A percentile compares a stretch with the other conserved stretches of the same genome.
Conservation (phyloP, 2,797 vertebrate genomes). For the Halcyon smyrnensis region DNA sequence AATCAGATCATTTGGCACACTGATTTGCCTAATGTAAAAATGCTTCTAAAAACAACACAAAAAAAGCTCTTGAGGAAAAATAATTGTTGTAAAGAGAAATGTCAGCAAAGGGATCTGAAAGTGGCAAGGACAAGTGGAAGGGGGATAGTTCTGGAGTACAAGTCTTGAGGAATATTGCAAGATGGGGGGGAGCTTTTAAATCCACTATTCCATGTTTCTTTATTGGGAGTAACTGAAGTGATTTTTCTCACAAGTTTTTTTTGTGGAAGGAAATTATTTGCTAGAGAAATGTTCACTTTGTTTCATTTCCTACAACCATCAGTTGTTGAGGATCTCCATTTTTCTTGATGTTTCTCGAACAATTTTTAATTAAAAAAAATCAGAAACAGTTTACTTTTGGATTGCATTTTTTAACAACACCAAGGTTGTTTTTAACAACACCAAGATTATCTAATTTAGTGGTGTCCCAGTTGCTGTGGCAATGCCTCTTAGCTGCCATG, state of each 20-base stretch:
- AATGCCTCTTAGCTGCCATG: not conserved
- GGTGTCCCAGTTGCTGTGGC: not conserved
- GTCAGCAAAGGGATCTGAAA: not conserved
- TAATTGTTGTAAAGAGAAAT: not conserved
- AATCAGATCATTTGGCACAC: not conserved
- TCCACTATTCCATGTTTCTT: fast-evolving
- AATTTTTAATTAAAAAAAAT: not conserved
- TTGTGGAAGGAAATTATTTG: not conserved
- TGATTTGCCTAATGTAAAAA: not conserved
- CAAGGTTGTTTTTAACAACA: no score
- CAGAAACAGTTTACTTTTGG: not conserved
- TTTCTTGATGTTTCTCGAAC: not conserved
- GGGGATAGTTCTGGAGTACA: not conserved
- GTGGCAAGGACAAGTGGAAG: fast-evolving
- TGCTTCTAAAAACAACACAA: no score
- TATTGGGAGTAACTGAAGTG: not conserved
- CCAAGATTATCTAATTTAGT: not conserved
- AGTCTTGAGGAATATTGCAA: fast-evolving
- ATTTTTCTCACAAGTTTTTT: not conserved
- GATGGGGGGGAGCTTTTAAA: fast-evolving
- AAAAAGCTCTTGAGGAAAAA: not conserved
- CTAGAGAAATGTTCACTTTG: not conserved
- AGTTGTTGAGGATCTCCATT: not conserved
- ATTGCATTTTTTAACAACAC: not conserved
- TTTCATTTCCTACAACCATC: not conserved